Conservation (phyloP, 2,113 vertebrate species). For the Pelecanus crispus region DNA sequence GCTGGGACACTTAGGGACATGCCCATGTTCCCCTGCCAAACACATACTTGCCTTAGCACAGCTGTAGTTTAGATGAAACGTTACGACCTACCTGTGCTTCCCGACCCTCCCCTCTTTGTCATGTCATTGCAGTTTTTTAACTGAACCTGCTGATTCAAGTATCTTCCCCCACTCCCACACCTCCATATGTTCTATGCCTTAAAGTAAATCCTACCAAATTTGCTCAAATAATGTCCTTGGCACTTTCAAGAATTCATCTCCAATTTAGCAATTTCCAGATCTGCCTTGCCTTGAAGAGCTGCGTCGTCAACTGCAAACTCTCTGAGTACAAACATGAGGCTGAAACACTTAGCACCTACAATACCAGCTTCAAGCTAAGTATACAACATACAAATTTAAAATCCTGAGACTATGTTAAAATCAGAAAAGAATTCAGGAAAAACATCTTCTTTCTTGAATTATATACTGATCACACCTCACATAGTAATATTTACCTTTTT, state of each 20-base stretch:
- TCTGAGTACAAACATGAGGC: background rate
- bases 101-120: background rate
- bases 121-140: background rate
- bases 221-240: background rate
- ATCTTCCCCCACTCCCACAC: background rate
- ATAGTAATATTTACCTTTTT: background rate
- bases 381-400: background rate
- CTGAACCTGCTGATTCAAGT: background rate
- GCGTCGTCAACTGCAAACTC: background rate
- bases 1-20: background rate
- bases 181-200: accelerated
- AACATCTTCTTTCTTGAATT: background rate
- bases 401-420: background rate
- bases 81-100: background rate
- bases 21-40: background rate
- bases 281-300: background rate
- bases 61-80: background rate
- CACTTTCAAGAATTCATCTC: background rate
- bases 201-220: background rate
- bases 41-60: background rate
- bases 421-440: background rate
- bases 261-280: background rate
- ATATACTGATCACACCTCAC: accelerated
- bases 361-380: background rate
- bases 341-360: background rate